Conservation (phyloP, 2,113 vertebrate genomes). For the Psilopsiagon aurifrons region DNA sequence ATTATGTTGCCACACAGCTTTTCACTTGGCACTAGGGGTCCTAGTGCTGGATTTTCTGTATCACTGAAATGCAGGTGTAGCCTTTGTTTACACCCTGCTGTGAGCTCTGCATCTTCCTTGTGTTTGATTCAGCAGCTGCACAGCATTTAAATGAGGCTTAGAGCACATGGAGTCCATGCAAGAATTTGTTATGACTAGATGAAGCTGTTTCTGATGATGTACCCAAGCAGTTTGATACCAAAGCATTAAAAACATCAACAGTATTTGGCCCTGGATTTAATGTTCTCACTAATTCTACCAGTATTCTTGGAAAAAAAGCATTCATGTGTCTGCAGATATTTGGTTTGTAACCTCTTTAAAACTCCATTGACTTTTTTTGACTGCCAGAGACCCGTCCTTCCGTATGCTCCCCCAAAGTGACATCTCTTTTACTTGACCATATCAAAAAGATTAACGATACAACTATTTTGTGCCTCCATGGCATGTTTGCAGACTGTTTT, state of each 20-base stretch:
- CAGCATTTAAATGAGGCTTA: background rate
- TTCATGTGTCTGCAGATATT: background rate
- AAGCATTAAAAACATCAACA: background rate
- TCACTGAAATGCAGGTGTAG: background rate
- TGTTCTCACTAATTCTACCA: background rate
- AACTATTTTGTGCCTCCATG: background rate
- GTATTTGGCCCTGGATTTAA: background rate
- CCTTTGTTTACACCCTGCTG: background rate
- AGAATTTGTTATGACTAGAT: background rate
- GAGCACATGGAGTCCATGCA: background rate
- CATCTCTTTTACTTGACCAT: background rate
- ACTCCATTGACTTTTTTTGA: background rate
- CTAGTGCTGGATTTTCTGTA: background rate
- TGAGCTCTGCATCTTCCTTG: background rate
- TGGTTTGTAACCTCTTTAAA: background rate
- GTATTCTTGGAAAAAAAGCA: background rate
- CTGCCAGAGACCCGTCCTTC: background rate
- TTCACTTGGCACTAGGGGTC: background rate
- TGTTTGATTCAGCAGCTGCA: background rate
- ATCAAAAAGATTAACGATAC: rapidly evolving
- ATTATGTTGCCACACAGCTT: background rate
- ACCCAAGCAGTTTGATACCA: background rate
- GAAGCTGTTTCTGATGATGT: background rate
- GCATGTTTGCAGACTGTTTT: background rate
- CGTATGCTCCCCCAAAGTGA: background rate